Percentiles rank a stretch among this genome's conserved stretches.
phyloP scores from a whole-genome alignment of 2,888 invertebrate species.

The Apamea epomidion region DNA sequence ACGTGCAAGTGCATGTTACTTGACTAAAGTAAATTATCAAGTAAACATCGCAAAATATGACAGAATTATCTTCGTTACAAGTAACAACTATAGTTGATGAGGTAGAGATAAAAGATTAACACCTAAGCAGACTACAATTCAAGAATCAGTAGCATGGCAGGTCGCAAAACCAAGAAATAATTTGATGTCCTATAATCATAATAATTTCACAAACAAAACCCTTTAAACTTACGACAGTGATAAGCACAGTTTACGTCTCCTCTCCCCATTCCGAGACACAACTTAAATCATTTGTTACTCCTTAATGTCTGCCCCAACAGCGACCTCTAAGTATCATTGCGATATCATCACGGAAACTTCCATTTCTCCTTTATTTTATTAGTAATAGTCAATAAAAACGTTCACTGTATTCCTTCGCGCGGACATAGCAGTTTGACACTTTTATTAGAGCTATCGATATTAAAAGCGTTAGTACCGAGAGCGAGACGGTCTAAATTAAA shows the following conservation, averaged over 20 bases:
- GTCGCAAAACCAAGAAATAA: slow-evolving; percentile 17
- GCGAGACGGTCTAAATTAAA: slow-evolving; percentile 52
- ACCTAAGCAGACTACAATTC: background rate
- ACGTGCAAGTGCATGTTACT: slow-evolving; percentile 21
- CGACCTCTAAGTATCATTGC: slow-evolving; percentile 65
- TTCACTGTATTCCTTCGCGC: slow-evolving; percentile 81
- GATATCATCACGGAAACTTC: slow-evolving; percentile 68
- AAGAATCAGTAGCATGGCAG: background rate
- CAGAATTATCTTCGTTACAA: background rate
- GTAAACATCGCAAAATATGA: background rate
- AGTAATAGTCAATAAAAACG: slow-evolving; percentile 82
- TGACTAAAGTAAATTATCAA: background rate
- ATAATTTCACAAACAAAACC: slow-evolving; percentile 43
- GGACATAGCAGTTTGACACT: slow-evolving; percentile 80
- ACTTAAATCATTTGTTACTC: slow-evolving; percentile 66
- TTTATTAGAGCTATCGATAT: slow-evolving; percentile 80
- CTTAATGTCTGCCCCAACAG: slow-evolving; percentile 54
- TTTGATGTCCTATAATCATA: slow-evolving; percentile 12
- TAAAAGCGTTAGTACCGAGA: slow-evolving; percentile 74
- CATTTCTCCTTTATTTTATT: slow-evolving; percentile 80
- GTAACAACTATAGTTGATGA: background rate
- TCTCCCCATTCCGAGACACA: slow-evolving; percentile 39
- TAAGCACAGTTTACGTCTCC: slow-evolving; percentile 43
- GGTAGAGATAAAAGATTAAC: background rate
- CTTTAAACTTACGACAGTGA: slow-evolving; percentile 53